Evolutionary conservation across 2,113 vertebrate genomes (phyloP).

Genomic region (Helogale parvula): DNA sequence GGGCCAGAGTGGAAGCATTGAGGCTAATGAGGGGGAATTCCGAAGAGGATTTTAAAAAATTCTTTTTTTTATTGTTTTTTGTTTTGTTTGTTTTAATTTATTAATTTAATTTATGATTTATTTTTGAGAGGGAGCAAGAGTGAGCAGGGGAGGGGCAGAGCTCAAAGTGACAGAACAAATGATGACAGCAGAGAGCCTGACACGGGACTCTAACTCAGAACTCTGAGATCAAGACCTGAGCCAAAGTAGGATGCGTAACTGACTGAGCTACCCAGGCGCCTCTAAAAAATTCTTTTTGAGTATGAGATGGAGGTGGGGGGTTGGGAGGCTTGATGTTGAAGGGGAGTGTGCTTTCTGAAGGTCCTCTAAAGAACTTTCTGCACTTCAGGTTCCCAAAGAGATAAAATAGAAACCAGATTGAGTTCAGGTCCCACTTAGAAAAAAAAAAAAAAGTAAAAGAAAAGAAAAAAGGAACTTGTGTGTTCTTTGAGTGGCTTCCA

Average conservation of each 20-base stretch:
- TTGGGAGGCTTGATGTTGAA: background rate
- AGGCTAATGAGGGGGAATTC: background rate
- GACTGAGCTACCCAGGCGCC: too few relatives aligned
- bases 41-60: background rate
- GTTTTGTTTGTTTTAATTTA: too few relatives aligned
- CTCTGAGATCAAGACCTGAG: too few relatives aligned
- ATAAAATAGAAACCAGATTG: background rate
- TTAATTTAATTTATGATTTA: too few relatives aligned
- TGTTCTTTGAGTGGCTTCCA: background rate
- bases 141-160: too few relatives aligned
- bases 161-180: too few relatives aligned
- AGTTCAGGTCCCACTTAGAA: background rate
- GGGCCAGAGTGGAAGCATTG: too few relatives aligned
- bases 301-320: background rate
- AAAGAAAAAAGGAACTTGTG: background rate
- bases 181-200: too few relatives aligned
- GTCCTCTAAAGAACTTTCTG: slow-evolving; percentile 10
- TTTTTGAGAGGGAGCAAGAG: too few relatives aligned
- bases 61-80: background rate
- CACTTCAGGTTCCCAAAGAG: background rate
- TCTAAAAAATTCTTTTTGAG: background rate
- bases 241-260: too few relatives aligned
- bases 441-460: background rate
- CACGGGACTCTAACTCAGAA: too few relatives aligned
- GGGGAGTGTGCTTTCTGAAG: background rate